phyloP scores from a whole-genome alignment of 2,888 invertebrate species.

The Trissolcus brochymenae region DNA sequence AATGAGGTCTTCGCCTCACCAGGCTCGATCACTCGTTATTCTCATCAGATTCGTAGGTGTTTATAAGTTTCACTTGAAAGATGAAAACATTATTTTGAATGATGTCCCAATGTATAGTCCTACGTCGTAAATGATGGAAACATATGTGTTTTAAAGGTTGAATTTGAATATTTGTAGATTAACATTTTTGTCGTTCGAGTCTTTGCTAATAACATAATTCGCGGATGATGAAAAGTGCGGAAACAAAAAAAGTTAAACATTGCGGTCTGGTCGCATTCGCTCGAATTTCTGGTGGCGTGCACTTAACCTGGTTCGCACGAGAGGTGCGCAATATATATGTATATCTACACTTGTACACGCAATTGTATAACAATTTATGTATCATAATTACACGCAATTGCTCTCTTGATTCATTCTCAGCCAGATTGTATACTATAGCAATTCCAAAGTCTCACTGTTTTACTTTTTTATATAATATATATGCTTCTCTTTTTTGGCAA shows the following conservation, averaged over 20 bases:
- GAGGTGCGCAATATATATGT: conserved; percentile 25
- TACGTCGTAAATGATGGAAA: no score
- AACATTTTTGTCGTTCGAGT: background rate
- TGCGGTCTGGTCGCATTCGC: conserved; percentile 40
- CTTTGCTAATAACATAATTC: background rate
- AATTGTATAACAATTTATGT: conserved; percentile 41
- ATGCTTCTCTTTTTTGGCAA: no score
- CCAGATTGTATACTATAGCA: background rate
- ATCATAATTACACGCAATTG: conserved; percentile 30
- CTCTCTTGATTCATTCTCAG: conserved; percentile 10
- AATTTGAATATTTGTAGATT: background rate
- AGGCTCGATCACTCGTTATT: conserved; percentile 38
- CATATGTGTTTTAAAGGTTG: background rate
- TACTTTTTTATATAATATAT: background rate
- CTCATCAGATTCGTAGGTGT: conserved; percentile 18
- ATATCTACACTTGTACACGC: conserved; percentile 29
- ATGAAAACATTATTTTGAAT: conserved; percentile 38
- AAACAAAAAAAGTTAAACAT: background rate
- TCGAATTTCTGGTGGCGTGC: conserved; percentile 43
- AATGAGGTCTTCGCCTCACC: conserved; percentile 43
- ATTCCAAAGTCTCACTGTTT: no score
- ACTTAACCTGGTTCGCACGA: conserved; percentile 49
- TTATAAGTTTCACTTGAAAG: conserved; percentile 34
- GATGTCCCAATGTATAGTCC: background rate
- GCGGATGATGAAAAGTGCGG: no score